Evolutionary conservation across 2,888 invertebrate genomes (phyloP).

Genomic region (Meliscaeva auricollis): DNA sequence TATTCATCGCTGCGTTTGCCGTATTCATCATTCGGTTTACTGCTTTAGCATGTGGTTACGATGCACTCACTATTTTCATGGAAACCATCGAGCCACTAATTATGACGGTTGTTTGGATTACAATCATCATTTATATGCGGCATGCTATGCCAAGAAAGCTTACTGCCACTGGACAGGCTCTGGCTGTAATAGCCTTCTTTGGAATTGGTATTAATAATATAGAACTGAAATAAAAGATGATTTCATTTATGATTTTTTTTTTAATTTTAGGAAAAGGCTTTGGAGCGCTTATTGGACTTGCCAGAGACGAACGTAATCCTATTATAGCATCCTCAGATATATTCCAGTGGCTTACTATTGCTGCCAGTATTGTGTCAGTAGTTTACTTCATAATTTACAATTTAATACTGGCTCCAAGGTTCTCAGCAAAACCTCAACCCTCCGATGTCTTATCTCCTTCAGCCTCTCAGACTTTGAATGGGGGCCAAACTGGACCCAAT

Average conservation of each 20-base stretch:
- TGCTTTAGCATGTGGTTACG: slow-evolving; percentile 86
- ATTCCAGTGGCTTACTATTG: slow-evolving; percentile 87
- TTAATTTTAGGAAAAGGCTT: slow-evolving; percentile 88
- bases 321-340: slow-evolving; percentile 84
- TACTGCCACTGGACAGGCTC: slow-evolving; percentile 91
- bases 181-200: slow-evolving; percentile 92
- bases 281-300: slow-evolving; percentile 88
- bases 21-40: slow-evolving; percentile 91
- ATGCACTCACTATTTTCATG: slow-evolving; percentile 88
- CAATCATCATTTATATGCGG: slow-evolving; percentile 91
- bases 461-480: slow-evolving; percentile 85
- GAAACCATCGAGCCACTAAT: slow-evolving; percentile 91
- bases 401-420: slow-evolving; percentile 89
- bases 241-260: background rate
- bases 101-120: slow-evolving; percentile 91
- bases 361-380: slow-evolving; percentile 87
- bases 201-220: slow-evolving; percentile 86
- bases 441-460: slow-evolving; percentile 84
- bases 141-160: slow-evolving; percentile 91
- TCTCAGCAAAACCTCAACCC: slow-evolving; percentile 88
- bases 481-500: slow-evolving; percentile 72
- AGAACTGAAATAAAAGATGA: background rate
- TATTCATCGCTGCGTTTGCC: slow-evolving; percentile 92
- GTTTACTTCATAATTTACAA: slow-evolving; percentile 91
- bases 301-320: slow-evolving; percentile 83